phyloP scores from a whole-genome alignment of 2,797 vertebrate species.

The Tinamus major region DNA sequence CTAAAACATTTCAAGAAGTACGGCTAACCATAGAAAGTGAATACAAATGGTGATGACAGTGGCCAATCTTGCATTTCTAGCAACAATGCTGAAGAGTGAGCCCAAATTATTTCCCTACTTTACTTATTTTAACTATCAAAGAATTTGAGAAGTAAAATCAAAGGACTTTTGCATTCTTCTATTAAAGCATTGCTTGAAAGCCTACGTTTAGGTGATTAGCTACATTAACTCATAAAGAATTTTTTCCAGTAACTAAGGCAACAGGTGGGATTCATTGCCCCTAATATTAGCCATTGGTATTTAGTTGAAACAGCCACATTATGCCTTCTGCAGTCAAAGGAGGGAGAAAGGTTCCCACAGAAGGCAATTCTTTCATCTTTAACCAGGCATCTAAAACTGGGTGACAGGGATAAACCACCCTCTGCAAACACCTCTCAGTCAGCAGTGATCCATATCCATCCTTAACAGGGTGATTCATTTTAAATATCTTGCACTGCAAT shows the following conservation, averaged over 20 bases:
- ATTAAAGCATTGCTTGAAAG: background rate
- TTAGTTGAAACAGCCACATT: background rate
- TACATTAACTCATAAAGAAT: background rate
- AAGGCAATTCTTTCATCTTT: background rate
- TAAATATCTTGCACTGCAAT: background rate
- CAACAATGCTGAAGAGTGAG: too few relatives aligned
- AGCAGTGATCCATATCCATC: background rate
- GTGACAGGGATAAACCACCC: background rate
- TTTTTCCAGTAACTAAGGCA: background rate
- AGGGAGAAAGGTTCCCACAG: background rate
- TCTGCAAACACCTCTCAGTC: background rate
- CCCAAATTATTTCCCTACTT: too few relatives aligned
- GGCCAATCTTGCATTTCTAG: too few relatives aligned
- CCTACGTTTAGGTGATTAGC: background rate
- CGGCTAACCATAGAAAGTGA: too few relatives aligned
- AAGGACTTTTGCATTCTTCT: too few relatives aligned
- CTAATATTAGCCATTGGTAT: background rate
- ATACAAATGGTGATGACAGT: too few relatives aligned
- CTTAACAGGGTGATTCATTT: background rate
- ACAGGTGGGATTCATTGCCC: background rate
- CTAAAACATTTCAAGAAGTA: background rate
- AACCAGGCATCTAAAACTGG: background rate
- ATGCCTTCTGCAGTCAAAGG: background rate
- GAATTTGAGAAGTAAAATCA: too few relatives aligned
- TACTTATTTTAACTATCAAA: too few relatives aligned